These are phyloP conservation scores for Bimastos eiseni DNA, from an alignment of 2,888 invertebrate species.

Conservation along the genomic window DNA sequence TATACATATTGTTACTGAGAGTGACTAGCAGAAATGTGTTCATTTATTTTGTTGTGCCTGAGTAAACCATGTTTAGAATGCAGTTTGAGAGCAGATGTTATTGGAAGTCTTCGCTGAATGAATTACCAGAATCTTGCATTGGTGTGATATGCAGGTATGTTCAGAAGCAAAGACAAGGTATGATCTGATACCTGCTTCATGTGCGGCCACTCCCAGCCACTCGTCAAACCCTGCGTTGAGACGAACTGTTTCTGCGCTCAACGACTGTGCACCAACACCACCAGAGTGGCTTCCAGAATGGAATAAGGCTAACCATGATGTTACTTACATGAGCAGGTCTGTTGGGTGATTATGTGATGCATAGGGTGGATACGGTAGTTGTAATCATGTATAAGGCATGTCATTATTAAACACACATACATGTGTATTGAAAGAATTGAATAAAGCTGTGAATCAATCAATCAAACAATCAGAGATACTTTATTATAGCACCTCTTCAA, in stretches of 20 bases:
- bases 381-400: not conserved
- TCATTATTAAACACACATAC: not conserved
- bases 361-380: not conserved
- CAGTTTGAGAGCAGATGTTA: too few species aligned
- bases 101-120: not conserved
- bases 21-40: too few species aligned
- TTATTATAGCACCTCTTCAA: too few species aligned
- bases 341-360: not conserved
- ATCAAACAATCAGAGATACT: too few species aligned
- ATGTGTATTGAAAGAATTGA: not conserved
- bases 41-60: too few species aligned
- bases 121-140: not conserved
- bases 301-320: constrained; percentile 17
- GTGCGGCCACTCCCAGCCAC: not conserved
- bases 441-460: too few species aligned
- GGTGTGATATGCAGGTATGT: not conserved
- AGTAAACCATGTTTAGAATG: too few species aligned
- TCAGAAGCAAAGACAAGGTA: not conserved
- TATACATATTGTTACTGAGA: too few species aligned
- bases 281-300: constrained; percentile 27
- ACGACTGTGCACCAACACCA: constrained; percentile 21
- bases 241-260: not conserved
- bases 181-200: not conserved
- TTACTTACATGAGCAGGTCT: constrained; percentile 17
- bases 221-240: not conserved